Base-by-base conservation (phyloP, 1,140 invertebrate species). In the Brachionus rotundiformis region DNA sequence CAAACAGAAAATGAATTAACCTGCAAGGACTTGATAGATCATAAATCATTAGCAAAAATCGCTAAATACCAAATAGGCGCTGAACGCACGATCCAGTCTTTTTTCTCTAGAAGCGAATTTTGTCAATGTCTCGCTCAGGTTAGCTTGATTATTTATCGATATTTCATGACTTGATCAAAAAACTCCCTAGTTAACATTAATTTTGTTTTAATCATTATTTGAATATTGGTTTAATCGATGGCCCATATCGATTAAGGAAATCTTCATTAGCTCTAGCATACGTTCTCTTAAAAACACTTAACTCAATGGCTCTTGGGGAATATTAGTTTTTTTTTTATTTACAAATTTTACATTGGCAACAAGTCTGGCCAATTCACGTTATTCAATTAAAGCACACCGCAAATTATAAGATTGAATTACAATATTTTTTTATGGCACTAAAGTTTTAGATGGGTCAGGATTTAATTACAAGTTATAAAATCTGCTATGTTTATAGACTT, bases 401-500 rank as follows among this genome's bases (percentile, higher is more conserved):
- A 68, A 68, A 68, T 33, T 33, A 68, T 36, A 68, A 36, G 63
- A 68, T 68, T 68, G 36, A 68, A 68, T 68, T 68, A 31, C 63
- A 68, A 68, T 6, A 29, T 63, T 63, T 63, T 63, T 63, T 68
- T 68, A 68, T 68, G 63, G 63, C 63, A 68, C 63, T 33, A 68
- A 33, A 31, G 27, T 16, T 33, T 33, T 36, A 68, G 47, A 54
- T 54, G 47, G 63, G 63, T 31, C 63, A 68, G 31, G 63, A 68
- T 68, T 68, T 68, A 68, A 68, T 68, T 68, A 68, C 63, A 68
- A 68, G 63, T 68, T 68, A 68, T 68, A 68, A 68, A 68, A 68
- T 33, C 16, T 68, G 16, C 27, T 33, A 36, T 68, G 29, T 68
- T 68, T 31, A 36, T 68, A 36, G 33, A 36, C 33, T 36, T 27